Evolutionary conservation across 1,140 invertebrate genomes (phyloP).

Genomic region (Hyles vespertilio): DNA sequence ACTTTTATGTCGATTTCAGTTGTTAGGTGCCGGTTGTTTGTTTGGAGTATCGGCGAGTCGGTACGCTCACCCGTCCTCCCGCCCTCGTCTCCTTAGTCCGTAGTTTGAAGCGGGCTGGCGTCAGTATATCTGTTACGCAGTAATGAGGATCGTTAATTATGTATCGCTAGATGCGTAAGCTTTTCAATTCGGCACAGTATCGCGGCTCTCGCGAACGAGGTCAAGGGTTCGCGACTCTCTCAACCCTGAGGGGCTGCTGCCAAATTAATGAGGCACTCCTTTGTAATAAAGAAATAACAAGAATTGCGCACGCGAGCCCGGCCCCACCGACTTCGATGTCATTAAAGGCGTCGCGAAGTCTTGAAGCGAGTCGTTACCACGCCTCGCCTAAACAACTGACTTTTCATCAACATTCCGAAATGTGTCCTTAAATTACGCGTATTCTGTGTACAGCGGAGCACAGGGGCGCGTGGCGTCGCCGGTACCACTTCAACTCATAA

Average conservation of each 20-base stretch:
- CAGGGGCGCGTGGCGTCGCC: neutral
- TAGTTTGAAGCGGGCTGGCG: constrained; percentile 3
- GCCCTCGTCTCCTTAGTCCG: constrained; percentile 1
- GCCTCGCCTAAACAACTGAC: constrained; percentile 62
- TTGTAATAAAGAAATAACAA: constrained; percentile 76
- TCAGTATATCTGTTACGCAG: constrained; percentile 46
- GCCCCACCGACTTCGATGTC: constrained; percentile 59
- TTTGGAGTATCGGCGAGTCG: neutral
- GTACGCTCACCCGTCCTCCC: neutral
- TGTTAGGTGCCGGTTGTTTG: neutral
- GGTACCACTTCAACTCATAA: too few species aligned
- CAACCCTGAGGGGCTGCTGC: constrained; percentile 70
- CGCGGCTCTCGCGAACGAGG: constrained; percentile 63
- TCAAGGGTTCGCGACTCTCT: constrained; percentile 69
- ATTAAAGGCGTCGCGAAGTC: constrained; percentile 66
- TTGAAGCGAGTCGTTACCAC: constrained; percentile 59
- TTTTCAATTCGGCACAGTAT: constrained; percentile 65
- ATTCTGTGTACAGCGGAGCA: constrained; percentile 9
- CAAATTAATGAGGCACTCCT: constrained; percentile 75
- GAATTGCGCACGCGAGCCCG: constrained; percentile 68
- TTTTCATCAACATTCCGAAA: constrained; percentile 48
- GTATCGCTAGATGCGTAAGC: constrained; percentile 66
- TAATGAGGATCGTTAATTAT: constrained; percentile 74
- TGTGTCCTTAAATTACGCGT: constrained; percentile 31
- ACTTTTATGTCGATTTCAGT: constrained; percentile 36